Evolutionary conservation across 2,113 vertebrate genomes (phyloP).

Genomic region (Vulpes vulpes): DNA sequence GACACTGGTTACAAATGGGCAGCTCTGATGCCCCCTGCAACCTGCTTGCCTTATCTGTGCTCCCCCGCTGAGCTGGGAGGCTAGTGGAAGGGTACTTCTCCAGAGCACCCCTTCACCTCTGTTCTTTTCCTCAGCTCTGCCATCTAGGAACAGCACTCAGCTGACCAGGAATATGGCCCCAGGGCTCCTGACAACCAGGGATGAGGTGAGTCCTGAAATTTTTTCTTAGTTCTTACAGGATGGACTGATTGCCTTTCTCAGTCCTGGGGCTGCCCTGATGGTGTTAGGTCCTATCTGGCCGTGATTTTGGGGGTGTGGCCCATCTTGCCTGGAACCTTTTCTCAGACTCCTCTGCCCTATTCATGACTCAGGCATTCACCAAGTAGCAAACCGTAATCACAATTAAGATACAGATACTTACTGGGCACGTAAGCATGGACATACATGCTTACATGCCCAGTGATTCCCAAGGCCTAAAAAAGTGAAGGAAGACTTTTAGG

Average conservation of each 20-base stretch:
- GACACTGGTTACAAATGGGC: neutral
- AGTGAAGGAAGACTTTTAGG: neutral
- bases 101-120: neutral
- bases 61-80: neutral
- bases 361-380: neutral
- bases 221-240: neutral
- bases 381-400: neutral
- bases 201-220: conserved; percentile 33
- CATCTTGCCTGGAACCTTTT: neutral
- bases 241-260: neutral
- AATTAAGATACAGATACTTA: neutral
- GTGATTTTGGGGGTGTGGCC: neutral
- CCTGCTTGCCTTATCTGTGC: neutral
- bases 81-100: neutral
- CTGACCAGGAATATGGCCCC: conserved; percentile 30
- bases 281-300: neutral
- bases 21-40: neutral
- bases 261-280: neutral
- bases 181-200: neutral
- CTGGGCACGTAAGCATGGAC: too few relatives aligned
- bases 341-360: neutral
- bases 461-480: neutral
- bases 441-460: neutral
- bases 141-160: neutral
- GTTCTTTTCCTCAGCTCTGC: conserved; percentile 37